These are phyloP conservation scores for Oppia nitens DNA, from an alignment of 1,140 invertebrate species.

Conservation along the genomic window DNA sequence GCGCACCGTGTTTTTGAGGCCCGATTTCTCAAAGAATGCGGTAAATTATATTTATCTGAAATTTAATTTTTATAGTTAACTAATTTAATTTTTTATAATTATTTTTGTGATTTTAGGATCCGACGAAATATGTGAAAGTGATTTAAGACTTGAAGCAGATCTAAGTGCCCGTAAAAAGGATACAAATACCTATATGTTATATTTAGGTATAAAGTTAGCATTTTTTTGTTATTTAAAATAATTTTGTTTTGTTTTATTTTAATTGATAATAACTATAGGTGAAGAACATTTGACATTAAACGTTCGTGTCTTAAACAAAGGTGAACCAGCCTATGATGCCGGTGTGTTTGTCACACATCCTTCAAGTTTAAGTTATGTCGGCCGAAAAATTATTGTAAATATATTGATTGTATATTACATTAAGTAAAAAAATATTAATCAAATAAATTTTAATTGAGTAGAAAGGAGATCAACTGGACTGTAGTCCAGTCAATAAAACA, in stretches of 20 bases:
- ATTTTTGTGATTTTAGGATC: slow-evolving; percentile 17
- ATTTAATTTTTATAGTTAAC: not conserved
- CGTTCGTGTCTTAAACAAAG: slow-evolving; percentile 52
- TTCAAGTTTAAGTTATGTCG: slow-evolving; percentile 56
- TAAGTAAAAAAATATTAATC: no score
- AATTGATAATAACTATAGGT: slow-evolving; percentile 39
- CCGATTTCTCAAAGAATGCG: slow-evolving; percentile 82
- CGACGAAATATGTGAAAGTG: slow-evolving; percentile 73
- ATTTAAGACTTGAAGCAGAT: slow-evolving; percentile 49
- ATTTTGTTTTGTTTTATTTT: no score
- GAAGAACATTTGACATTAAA: slow-evolving; percentile 56
- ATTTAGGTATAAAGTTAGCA: slow-evolving; percentile 11
- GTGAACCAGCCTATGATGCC: slow-evolving; percentile 80
- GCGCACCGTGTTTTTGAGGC: slow-evolving; percentile 62
- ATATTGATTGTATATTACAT: no score
- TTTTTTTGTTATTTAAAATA: not conserved
- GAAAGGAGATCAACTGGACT: slow-evolving; percentile 22
- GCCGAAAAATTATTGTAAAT: slow-evolving; percentile 25
- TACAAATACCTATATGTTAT: slow-evolving; percentile 10
- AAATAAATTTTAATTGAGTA: no score
- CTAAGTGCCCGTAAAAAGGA: slow-evolving; percentile 25
- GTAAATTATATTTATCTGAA: slow-evolving; percentile 25
- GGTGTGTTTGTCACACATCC: slow-evolving; percentile 63
- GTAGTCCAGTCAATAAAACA: slow-evolving; percentile 43
- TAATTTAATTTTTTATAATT: slow-evolving; percentile 1